Percentiles rank a stretch among this genome's conserved stretches.
phyloP scores from a whole-genome alignment of 1,140 invertebrate species.

The Diorhabda elongata region DNA sequence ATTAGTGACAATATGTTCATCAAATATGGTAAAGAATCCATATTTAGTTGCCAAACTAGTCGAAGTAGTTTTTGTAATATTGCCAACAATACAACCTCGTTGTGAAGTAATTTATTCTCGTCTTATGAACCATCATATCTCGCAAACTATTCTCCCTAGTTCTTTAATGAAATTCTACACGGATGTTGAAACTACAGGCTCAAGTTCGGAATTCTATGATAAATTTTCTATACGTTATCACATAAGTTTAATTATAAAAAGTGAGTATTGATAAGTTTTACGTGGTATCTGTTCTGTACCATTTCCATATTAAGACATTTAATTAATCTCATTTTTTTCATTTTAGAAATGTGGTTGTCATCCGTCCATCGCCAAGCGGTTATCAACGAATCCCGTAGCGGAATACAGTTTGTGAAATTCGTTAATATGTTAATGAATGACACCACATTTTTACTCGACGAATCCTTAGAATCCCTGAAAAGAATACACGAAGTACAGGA shows the following conservation, averaged over 20 bases:
- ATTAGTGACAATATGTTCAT: slow-evolving; percentile 82
- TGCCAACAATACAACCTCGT: slow-evolving; percentile 73
- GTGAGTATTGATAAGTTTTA: slow-evolving; percentile 50
- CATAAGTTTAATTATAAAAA: slow-evolving; percentile 93
- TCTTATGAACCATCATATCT: slow-evolving; percentile 83
- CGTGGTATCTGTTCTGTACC: neutral
- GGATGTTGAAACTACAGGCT: slow-evolving; percentile 95
- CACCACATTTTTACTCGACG: slow-evolving; percentile 94
- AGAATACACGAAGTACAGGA: slow-evolving; percentile 94
- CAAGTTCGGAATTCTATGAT: slow-evolving; percentile 97
- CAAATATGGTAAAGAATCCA: slow-evolving; percentile 89
- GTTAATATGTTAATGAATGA: slow-evolving; percentile 99
- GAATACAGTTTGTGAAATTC: slow-evolving; percentile 95
- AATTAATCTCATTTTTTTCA: slow-evolving; percentile 1
- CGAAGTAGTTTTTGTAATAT: slow-evolving; percentile 91
- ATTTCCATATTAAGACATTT: neutral
- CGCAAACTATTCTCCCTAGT: slow-evolving; percentile 75
- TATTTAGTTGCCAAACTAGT: slow-evolving; percentile 93
- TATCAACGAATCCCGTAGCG: slow-evolving; percentile 77
- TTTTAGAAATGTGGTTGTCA: slow-evolving; percentile 44
- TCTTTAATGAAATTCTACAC: slow-evolving; percentile 97
- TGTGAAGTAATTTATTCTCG: slow-evolving; percentile 51
- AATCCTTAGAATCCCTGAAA: slow-evolving; percentile 91
- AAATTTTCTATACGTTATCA: slow-evolving; percentile 98
- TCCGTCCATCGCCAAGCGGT: slow-evolving; percentile 61